Evolutionary conservation across 1,140 invertebrate species (phyloP).

Genomic region (Paraescarpia echinospica): DNA sequence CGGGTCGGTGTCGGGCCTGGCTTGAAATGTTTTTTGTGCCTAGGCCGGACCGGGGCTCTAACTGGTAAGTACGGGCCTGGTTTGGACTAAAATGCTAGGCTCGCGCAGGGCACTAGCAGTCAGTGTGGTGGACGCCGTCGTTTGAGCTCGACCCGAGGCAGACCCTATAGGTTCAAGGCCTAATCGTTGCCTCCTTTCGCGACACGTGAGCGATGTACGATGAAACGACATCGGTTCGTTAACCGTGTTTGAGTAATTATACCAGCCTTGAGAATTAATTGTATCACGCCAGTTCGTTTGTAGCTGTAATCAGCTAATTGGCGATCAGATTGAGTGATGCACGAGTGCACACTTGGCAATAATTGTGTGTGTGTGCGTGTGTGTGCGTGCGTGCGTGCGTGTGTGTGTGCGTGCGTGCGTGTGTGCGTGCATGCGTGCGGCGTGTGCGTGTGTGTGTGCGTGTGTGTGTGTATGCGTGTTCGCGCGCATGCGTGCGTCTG

Average conservation of each 20-base stretch:
- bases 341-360: not conserved
- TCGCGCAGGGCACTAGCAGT: too few species aligned
- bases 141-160: not conserved
- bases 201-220: not conserved
- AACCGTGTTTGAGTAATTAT: slow-evolving; percentile 1
- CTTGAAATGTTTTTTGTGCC: too few species aligned
- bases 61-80: too few species aligned
- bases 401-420: not conserved
- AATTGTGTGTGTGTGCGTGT: not conserved
- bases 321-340: not conserved
- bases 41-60: too few species aligned
- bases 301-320: not conserved
- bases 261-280: not conserved
- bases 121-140: not conserved
- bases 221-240: not conserved
- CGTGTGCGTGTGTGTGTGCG: not conserved
- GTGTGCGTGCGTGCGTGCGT: slow-evolving; percentile 8
- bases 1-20: too few species aligned
- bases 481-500: not conserved
- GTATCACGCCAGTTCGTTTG: slow-evolving; percentile 3
- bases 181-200: not conserved
- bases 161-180: not conserved
- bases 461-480: not conserved
- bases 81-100: too few species aligned
- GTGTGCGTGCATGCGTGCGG: not conserved